Evolutionary conservation across 2,797 vertebrate genomes (phyloP), one percentile per base, ranked within the genome.

Genomic region (Tragelaphus oryx): DNA sequence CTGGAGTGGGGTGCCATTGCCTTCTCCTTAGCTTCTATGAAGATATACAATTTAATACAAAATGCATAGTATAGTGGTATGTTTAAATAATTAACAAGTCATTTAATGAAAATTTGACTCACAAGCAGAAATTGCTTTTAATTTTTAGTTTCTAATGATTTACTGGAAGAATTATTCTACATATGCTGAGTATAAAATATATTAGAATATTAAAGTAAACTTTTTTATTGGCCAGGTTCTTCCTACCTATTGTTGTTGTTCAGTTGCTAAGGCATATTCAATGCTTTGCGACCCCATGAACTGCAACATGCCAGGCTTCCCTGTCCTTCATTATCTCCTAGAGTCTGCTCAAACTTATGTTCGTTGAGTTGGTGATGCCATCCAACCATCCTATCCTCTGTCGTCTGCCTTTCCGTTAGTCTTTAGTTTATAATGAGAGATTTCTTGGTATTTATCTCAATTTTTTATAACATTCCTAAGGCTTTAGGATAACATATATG

Each of bases 81-180:
- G 37, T 48, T 85, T 85, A 81, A 62, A 37, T 78, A 65, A 87
- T 87, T 95, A 54, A 84, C 22, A 52, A 71, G 5, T 71, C 62
- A 87, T 68, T 87, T 83, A 89, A 88, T 74, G n/a, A 22, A 75
- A 59, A 68, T 52, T 57, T 78, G 68, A 48, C 50, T 95, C 57
- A 76, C 11, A 92, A 95, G 16, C 24, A 26, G 30, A 88, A 76
- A 76, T 88, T 59, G 20, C 4, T 79, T 93, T 65, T 84, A 6
- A 80, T 20, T 88, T 96, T 89, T 62, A 91, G 33, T 62, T 68
- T 90, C 24, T 86, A 81, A 62, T 44, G 62, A 41, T 89, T 92
- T 80, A 10, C 6, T 48, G 41, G 50, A 88, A 59, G 11, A 6
- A 65, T 55, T 22, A 33, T 89, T 93, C 93, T 92, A 13, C 85